Evolutionary conservation across 2,113 vertebrate genomes (phyloP).

Genomic region (Zosterops hypoxanthus): DNA sequence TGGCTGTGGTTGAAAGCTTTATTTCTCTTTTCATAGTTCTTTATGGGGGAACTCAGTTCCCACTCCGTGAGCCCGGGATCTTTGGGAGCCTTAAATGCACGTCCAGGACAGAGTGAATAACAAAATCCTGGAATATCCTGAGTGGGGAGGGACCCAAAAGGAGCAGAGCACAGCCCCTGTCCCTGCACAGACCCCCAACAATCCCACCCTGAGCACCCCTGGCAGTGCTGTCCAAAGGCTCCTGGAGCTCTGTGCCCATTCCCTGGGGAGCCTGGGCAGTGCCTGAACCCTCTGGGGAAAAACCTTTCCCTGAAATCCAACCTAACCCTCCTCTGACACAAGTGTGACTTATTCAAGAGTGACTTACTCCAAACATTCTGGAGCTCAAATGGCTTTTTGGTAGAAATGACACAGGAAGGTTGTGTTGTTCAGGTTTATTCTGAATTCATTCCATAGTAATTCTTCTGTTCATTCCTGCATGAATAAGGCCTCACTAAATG

Average conservation of each 20-base stretch:
- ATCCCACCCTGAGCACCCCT: background rate
- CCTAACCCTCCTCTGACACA: rapidly evolving
- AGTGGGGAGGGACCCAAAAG: rapidly evolving
- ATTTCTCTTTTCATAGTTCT: background rate
- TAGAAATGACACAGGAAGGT: background rate
- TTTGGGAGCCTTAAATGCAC: background rate
- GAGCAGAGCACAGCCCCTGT: rapidly evolving
- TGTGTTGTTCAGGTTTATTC: background rate
- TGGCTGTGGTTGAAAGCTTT: background rate
- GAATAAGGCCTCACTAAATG: background rate
- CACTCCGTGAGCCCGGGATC: rapidly evolving
- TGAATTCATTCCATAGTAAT: background rate
- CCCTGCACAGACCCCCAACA: background rate
- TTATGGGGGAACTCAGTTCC: background rate
- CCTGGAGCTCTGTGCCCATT: background rate
- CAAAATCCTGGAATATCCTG: background rate
- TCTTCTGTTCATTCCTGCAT: background rate
- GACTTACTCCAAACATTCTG: background rate
- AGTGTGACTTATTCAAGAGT: background rate
- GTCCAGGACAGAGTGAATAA: background rate
- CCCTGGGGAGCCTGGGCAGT: background rate
- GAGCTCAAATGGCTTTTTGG: background rate
- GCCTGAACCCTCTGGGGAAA: background rate
- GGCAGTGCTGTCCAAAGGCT: rapidly evolving
- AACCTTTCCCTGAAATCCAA: background rate